Evolutionary conservation across 1,140 invertebrate species (phyloP).

Genomic region (Oppia nitens): DNA sequence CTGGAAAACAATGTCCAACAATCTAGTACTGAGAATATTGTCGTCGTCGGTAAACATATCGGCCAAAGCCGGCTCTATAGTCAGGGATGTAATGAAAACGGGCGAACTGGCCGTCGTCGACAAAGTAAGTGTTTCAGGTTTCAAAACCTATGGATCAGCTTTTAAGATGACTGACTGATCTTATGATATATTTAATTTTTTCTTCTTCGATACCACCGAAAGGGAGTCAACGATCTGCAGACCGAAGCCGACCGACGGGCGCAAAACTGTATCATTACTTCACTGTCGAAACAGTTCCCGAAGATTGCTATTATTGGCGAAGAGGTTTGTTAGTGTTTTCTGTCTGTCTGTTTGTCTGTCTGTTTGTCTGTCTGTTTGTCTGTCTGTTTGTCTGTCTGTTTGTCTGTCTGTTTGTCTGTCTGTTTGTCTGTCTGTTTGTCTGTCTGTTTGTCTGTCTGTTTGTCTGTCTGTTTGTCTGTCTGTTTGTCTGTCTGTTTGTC

Average conservation of each 20-base stretch:
- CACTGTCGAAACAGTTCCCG: slow-evolving; percentile 64
- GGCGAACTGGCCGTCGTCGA: slow-evolving; percentile 79
- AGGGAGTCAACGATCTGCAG: slow-evolving; percentile 85
- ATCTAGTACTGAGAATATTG: slow-evolving; percentile 45
- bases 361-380: no score
- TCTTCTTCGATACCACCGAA: slow-evolving; percentile 21
- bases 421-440: no score
- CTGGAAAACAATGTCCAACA: slow-evolving; percentile 20
- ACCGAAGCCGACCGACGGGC: slow-evolving; percentile 90
- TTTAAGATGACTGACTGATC: neutral
- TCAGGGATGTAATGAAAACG: slow-evolving; percentile 67
- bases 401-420: no score
- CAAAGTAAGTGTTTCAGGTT: slow-evolving; percentile 41
- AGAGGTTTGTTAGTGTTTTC: slow-evolving; percentile 55
- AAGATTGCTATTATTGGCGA: slow-evolving; percentile 78
- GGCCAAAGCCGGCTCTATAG: slow-evolving; percentile 64
- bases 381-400: no score
- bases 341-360: no score
- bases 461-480: no score
- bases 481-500: no score
- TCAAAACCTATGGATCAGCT: neutral
- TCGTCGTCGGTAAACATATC: slow-evolving; percentile 60
- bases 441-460: no score
- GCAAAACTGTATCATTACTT: slow-evolving; percentile 76
- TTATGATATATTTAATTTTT: slow-evolving; percentile 10